Conservation (phyloP, 2,888 invertebrate species). For the Eutolmus rufibarbis region DNA sequence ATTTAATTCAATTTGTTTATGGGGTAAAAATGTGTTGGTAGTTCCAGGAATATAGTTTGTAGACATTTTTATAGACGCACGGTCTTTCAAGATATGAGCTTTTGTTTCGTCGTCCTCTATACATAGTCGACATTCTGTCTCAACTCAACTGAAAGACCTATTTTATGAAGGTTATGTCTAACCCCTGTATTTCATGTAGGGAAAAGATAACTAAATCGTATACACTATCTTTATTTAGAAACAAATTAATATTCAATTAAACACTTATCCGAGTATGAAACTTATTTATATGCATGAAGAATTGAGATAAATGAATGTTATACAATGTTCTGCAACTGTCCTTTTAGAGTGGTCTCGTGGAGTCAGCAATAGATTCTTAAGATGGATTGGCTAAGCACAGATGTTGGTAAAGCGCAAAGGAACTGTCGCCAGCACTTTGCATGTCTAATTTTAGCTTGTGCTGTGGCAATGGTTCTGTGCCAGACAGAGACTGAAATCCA, state of each 20-base stretch:
- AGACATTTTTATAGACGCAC: too few relatives aligned
- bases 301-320: neutral
- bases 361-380: neutral
- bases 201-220: too few relatives aligned
- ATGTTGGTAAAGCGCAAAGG: neutral
- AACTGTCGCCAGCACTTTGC: neutral
- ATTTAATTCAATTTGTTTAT: too few relatives aligned
- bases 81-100: too few relatives aligned
- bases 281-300: neutral
- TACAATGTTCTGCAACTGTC: neutral
- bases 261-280: neutral
- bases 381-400: slow-evolving; percentile 16
- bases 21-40: too few relatives aligned
- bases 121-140: too few relatives aligned
- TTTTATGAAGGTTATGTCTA: too few relatives aligned
- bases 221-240: too few relatives aligned
- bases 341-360: neutral
- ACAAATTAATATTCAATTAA: neutral
- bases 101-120: too few relatives aligned
- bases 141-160: too few relatives aligned
- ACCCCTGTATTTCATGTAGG: too few relatives aligned
- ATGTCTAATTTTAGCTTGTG: slow-evolving; percentile 41
- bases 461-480: slow-evolving; percentile 20
- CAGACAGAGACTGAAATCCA: neutral
- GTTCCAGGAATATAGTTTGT: too few relatives aligned